These are phyloP conservation scores for Stichodactyla mertensii DNA, from an alignment of 64 coral and sea anemone genomes.

Conservation along the genomic window DNA sequence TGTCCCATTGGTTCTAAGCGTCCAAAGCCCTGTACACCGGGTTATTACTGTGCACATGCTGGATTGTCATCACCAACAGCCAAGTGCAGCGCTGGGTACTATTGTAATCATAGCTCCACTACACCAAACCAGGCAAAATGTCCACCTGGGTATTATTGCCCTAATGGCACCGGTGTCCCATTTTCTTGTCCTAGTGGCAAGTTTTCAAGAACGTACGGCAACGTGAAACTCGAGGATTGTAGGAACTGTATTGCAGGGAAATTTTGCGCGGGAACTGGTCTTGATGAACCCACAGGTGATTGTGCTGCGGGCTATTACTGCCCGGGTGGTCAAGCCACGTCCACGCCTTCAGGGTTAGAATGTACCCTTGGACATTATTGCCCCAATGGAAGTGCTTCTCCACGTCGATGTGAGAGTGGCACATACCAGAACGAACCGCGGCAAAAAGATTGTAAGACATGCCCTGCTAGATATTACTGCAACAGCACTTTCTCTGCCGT, in stretches of 20 bases:
- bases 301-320: slow-evolving; percentile 81
- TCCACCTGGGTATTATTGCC: slow-evolving; percentile 80
- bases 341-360: slow-evolving; percentile 51
- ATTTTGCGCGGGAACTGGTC: slow-evolving; percentile 74
- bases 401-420: slow-evolving; percentile 76
- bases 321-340: slow-evolving; percentile 70
- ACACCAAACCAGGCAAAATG: slow-evolving; percentile 82
- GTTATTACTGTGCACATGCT: slow-evolving; percentile 67
- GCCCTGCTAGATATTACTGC: slow-evolving; percentile 77
- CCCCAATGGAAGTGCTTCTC: slow-evolving; percentile 42
- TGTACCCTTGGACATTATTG: slow-evolving; percentile 87
- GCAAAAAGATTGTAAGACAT: slow-evolving; percentile 75
- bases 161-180: slow-evolving; percentile 72
- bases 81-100: slow-evolving; percentile 63
- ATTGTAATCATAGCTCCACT: slow-evolving; percentile 92
- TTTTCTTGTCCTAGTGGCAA: slow-evolving; percentile 66
- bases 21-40: slow-evolving; percentile 67
- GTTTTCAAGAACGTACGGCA: slow-evolving; percentile 59
- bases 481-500: slow-evolving; percentile 66
- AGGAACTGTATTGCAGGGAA: slow-evolving; percentile 67
- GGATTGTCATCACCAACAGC: slow-evolving; percentile 50
- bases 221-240: slow-evolving; percentile 39
- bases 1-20: slow-evolving; percentile 71
- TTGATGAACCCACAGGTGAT: slow-evolving; percentile 52
- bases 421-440: slow-evolving; percentile 81